phyloP scores from a whole-genome alignment of 2,797 vertebrate genomes.

The Eurystomus glaucurus region DNA sequence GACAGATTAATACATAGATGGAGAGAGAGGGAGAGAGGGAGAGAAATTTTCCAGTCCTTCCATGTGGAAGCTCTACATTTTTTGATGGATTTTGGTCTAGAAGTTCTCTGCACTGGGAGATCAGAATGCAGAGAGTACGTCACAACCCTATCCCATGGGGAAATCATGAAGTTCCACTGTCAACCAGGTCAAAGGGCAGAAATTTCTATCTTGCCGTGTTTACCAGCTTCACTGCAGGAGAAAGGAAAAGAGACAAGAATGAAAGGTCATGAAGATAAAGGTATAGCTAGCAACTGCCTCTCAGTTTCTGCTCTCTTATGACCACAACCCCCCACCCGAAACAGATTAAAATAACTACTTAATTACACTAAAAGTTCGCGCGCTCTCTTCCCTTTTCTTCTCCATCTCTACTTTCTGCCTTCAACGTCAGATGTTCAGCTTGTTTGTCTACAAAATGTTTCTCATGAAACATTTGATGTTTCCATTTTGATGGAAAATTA shows the following conservation, averaged over 20 bases:
- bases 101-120: not conserved
- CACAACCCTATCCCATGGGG: not conserved
- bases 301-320: not conserved
- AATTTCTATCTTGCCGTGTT: not conserved
- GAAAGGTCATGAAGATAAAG: not conserved
- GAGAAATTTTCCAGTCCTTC: not conserved
- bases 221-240: not conserved
- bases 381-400: not conserved
- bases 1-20: too few relatives aligned
- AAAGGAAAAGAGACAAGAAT: not conserved
- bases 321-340: rapidly evolving
- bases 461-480: rapidly evolving
- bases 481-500: not conserved
- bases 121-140: not conserved
- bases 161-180: not conserved
- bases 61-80: not conserved
- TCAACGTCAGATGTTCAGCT: not conserved
- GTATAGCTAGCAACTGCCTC: rapidly evolving
- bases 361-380: not conserved
- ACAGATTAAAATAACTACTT: not conserved
- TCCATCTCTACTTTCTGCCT: not conserved
- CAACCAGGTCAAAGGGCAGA: not conserved
- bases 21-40: too few relatives aligned
- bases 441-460: not conserved
- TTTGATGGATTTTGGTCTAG: not conserved